Conservation (phyloP, 2,888 invertebrate genomes). For the Hoplodrina ambigua region DNA sequence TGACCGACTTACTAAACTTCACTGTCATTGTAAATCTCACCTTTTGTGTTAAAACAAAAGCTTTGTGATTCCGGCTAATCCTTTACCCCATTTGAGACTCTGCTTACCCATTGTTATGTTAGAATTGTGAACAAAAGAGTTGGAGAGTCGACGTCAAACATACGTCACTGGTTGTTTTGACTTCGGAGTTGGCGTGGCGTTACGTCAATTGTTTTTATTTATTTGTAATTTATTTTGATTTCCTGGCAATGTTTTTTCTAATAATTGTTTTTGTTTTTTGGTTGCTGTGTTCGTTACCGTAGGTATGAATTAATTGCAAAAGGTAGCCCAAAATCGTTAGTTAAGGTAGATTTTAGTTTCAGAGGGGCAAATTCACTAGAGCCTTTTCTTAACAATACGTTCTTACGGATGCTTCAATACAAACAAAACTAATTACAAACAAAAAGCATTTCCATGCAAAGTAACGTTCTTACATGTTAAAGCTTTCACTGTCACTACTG, state of each 20-base stretch:
- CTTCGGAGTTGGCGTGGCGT: slow-evolving; percentile 16
- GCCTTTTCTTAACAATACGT: no score
- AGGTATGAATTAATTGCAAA: no score
- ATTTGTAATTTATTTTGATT: slow-evolving; percentile 3
- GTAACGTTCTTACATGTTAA: no score
- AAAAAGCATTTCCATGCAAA: no score
- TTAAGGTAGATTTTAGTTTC: not conserved
- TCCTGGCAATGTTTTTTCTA: not conserved
- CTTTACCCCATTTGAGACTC: slow-evolving; percentile 59
- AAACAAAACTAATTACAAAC: no score
- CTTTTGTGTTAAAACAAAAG: slow-evolving; percentile 63
- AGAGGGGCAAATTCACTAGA: no score
- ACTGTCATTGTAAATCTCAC: slow-evolving; percentile 60
- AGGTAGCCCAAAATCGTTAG: no score
- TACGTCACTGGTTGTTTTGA: slow-evolving; percentile 34
- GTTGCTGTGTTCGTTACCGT: not conserved
- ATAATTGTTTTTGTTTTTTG: slow-evolving; percentile 19
- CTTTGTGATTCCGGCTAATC: slow-evolving; percentile 57
- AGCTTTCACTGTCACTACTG: not conserved
- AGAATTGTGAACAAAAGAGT: slow-evolving; percentile 52
- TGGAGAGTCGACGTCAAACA: slow-evolving; percentile 28
- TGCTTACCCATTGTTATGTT: slow-evolving; percentile 58
- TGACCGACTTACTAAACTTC: slow-evolving; percentile 63
- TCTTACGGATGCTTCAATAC: no score
- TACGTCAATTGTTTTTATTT: slow-evolving; percentile 31